Evolutionary conservation across 2,113 vertebrate species (phyloP).

Genomic region (Hypomesus transpacificus): DNA sequence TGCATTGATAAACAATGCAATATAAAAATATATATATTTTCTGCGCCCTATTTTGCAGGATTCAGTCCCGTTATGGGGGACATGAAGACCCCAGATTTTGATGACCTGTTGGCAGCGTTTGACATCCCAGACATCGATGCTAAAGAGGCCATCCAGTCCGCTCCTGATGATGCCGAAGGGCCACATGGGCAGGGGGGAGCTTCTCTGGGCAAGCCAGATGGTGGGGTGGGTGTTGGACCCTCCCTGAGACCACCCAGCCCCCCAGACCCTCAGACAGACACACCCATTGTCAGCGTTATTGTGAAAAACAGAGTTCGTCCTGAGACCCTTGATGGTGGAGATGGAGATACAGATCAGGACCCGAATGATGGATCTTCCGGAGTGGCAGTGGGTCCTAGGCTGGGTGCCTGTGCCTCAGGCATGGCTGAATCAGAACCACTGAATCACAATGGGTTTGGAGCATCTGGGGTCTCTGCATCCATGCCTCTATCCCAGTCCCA

Average conservation of each 20-base stretch:
- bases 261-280: conserved; percentile 67
- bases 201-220: conserved; percentile 58
- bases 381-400: conserved; percentile 58
- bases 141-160: conserved; percentile 88
- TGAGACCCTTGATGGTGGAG: conserved; percentile 70
- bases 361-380: conserved; percentile 55
- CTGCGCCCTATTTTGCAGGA: conserved; percentile 50
- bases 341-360: conserved; percentile 59
- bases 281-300: conserved; percentile 87
- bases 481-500: conserved; percentile 64
- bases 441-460: conserved; percentile 69
- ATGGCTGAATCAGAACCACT: conserved; percentile 61
- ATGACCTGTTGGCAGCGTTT: conserved; percentile 92
- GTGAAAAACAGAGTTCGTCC: conserved; percentile 90
- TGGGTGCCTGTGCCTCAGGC: conserved; percentile 59
- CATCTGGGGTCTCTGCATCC: conserved; percentile 56
- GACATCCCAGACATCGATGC: conserved; percentile 94
- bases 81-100: conserved; percentile 96
- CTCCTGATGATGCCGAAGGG: conserved; percentile 78
- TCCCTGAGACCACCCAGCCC: conserved; percentile 62
- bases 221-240: conserved; percentile 61
- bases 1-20: no score
- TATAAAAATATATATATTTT: background rate
- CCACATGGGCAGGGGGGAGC: conserved; percentile 60
- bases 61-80: conserved; percentile 84